Evolutionary conservation across 2,797 vertebrate species (phyloP).

Genomic region (Glossophaga mutica): DNA sequence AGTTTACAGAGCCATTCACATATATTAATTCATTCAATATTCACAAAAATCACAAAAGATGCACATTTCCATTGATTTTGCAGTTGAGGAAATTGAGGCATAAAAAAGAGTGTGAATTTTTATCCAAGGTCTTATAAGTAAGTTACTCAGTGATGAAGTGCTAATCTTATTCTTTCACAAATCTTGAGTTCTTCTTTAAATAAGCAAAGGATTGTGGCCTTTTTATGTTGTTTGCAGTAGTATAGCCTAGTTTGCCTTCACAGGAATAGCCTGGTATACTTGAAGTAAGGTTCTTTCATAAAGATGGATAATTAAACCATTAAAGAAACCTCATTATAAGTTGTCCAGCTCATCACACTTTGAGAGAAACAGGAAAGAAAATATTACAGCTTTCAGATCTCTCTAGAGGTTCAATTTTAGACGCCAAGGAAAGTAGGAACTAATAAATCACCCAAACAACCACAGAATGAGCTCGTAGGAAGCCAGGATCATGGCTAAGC

Average conservation of each 20-base stretch:
- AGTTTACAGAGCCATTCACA: not conserved
- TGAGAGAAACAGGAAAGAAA: not conserved
- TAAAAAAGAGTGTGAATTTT: not conserved
- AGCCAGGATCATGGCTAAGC: not conserved
- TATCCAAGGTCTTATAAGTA: not conserved
- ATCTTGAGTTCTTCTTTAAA: not conserved
- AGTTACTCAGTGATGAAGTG: not conserved
- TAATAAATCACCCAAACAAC: constrained; percentile 3
- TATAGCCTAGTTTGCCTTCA: not conserved
- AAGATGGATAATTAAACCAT: not conserved
- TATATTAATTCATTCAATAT: not conserved
- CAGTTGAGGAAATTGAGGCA: not conserved
- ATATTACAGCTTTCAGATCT: not conserved
- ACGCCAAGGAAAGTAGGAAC: not conserved
- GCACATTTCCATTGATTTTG: not conserved
- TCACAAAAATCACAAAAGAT: not conserved
- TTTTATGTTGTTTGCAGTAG: not conserved
- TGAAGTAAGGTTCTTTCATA: not conserved
- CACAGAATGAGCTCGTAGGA: not conserved
- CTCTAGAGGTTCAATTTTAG: not conserved
- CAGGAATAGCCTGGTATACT: not conserved
- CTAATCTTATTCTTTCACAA: not conserved
- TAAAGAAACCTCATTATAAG: not conserved
- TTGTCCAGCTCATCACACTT: not conserved
- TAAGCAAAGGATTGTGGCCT: not conserved